Percentiles rank a stretch among this genome's conserved stretches.
Conservation (phyloP, 2,113 vertebrate genomes). For the Etheostoma spectabile region DNA sequence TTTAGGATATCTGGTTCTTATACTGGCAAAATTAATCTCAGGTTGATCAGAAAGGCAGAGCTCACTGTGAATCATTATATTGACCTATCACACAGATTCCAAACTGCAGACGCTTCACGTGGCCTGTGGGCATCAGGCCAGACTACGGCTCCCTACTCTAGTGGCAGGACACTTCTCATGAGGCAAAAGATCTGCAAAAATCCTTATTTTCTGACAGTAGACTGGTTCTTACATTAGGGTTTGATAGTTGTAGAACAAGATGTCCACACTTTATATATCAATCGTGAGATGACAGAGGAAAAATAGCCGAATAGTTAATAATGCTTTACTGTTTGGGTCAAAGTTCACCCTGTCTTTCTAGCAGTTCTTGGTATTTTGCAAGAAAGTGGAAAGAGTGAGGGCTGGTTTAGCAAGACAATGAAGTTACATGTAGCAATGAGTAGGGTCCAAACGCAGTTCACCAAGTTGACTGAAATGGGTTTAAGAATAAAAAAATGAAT, state of each 20-base stretch:
- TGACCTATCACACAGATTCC: constrained; percentile 57
- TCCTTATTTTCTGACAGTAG: neutral
- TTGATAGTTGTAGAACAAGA: neutral
- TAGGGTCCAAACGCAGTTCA: neutral
- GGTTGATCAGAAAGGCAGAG: constrained; percentile 28
- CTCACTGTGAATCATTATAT: constrained; percentile 54
- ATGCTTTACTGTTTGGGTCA: constrained; percentile 16
- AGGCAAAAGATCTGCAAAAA: constrained; percentile 30
- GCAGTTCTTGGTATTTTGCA: constrained; percentile 23
- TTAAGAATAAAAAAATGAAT: neutral
- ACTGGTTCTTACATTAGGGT: neutral
- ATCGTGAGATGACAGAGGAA: neutral
- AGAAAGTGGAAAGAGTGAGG: neutral
- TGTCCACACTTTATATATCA: neutral
- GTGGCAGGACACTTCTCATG: constrained; percentile 33
- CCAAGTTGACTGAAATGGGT: neutral
- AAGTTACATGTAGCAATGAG: neutral
- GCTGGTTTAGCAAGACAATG: neutral
- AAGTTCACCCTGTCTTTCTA: constrained; percentile 8
- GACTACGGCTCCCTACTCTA: constrained; percentile 43
- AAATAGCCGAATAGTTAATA: neutral
- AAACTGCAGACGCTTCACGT: constrained; percentile 47
- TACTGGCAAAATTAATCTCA: constrained; percentile 14
- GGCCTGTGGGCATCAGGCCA: constrained; percentile 36
- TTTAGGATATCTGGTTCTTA: constrained; percentile 36